Conservation (phyloP, 2,113 vertebrate species). For the Osmerus mordax region DNA sequence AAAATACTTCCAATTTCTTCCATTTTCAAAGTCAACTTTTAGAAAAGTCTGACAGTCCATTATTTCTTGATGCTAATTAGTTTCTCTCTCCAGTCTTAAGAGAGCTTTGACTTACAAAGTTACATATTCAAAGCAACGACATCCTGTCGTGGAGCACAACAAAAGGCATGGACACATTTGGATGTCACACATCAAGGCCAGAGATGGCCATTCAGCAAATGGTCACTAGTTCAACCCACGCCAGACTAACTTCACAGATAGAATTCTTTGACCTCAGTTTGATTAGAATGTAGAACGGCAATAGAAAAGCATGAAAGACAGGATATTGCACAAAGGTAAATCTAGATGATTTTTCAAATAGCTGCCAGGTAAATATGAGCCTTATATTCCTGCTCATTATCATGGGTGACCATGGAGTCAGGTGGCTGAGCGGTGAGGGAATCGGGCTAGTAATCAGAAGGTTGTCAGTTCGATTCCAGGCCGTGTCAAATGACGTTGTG, state of each 20-base stretch:
- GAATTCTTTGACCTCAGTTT: conserved; percentile 1
- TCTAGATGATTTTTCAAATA: not conserved
- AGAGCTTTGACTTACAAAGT: not conserved
- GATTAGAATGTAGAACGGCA: conserved; percentile 14
- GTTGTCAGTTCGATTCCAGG: no score
- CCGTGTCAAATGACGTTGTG: no score
- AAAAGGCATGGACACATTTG: not conserved
- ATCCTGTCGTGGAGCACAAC: no score
- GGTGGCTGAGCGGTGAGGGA: no score
- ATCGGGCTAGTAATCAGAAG: no score
- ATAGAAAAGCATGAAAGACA: conserved; percentile 16
- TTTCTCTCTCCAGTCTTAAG: not conserved
- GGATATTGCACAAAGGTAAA: not conserved
- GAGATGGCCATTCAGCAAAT: not conserved
- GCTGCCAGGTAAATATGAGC: conserved; percentile 1
- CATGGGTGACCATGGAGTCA: not conserved
- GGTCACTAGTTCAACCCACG: not conserved
- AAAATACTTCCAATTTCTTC: not conserved
- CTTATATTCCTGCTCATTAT: not conserved
- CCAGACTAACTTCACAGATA: not conserved
- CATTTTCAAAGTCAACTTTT: not conserved
- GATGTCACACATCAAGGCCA: not conserved
- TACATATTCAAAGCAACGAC: no score
- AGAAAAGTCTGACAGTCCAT: no score
- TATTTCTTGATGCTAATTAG: no score